phyloP scores from a whole-genome alignment of 2,797 vertebrate genomes.

The Sebastes nivosus region DNA sequence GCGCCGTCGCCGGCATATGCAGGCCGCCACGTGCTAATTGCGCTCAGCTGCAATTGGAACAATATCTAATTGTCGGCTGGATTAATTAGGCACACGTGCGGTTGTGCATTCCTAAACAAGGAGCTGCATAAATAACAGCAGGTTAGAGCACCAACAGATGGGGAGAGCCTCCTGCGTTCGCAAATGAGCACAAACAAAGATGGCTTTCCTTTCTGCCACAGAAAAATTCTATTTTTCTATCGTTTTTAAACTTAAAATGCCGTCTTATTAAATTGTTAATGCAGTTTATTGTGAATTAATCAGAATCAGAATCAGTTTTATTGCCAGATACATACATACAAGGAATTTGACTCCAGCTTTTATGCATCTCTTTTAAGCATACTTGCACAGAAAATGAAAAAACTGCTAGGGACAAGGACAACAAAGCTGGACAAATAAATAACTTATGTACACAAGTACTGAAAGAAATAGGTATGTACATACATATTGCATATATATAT shows the following conservation, averaged over 20 bases:
- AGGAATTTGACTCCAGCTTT: no score
- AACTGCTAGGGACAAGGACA: no score
- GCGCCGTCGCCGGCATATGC: slow-evolving; percentile 91
- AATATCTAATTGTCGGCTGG: slow-evolving; percentile 98
- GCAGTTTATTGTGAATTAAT: neutral
- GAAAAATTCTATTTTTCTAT: neutral
- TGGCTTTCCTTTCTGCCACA: neutral
- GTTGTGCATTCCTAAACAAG: slow-evolving; percentile 92
- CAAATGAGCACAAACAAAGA: slow-evolving; percentile 83
- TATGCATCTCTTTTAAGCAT: no score
- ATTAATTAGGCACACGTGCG: slow-evolving; percentile 97
- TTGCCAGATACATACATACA: no score
- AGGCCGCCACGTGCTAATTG: slow-evolving; percentile 94
- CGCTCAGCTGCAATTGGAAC: slow-evolving; percentile 97
- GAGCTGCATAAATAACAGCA: slow-evolving; percentile 93
- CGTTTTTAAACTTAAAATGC: neutral
- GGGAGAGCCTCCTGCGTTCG: slow-evolving; percentile 82
- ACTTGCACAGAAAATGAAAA: no score
- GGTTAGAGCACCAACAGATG: slow-evolving; percentile 88
- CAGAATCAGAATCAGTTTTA: no score
- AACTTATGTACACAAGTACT: no score
- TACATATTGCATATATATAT: no score
- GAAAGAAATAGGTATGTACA: no score
- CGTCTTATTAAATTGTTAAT: neutral
- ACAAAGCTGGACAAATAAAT: no score